A percentile compares a stretch with the other conserved stretches of the same genome.
Conservation (phyloP, 2,888 invertebrate genomes). For the Melikaiella ostensackeni region DNA sequence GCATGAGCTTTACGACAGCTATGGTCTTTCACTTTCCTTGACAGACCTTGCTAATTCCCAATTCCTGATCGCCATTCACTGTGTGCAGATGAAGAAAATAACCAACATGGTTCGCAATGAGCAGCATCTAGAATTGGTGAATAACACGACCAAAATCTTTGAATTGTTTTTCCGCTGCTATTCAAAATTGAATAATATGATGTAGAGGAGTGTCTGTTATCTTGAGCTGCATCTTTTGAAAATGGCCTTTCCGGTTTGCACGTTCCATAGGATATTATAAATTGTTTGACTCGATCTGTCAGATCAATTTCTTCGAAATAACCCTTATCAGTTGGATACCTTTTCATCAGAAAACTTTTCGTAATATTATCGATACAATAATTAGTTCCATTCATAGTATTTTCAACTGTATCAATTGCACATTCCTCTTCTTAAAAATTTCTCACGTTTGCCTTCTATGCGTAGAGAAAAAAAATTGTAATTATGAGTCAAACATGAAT, state of each 20-base stretch:
- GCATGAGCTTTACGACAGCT: too few relatives aligned
- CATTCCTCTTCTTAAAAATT: neutral
- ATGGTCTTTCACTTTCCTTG: too few relatives aligned
- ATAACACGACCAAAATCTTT: slow-evolving; percentile 18
- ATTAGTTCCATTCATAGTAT: neutral
- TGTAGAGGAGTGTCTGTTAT: slow-evolving; percentile 41
- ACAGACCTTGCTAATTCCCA: too few relatives aligned
- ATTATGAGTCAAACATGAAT: too few relatives aligned
- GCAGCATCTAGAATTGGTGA: slow-evolving; percentile 44
- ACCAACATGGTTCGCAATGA: slow-evolving; percentile 55
- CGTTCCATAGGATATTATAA: slow-evolving; percentile 42
- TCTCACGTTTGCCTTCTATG: too few relatives aligned
- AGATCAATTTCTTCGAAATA: slow-evolving; percentile 35
- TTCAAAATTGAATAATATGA: slow-evolving; percentile 36
- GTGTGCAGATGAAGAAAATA: slow-evolving; percentile 37
- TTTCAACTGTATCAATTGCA: neutral
- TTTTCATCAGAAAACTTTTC: neutral
- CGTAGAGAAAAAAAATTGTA: too few relatives aligned
- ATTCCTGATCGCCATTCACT: too few relatives aligned
- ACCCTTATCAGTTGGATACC: slow-evolving; percentile 40
- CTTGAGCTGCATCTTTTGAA: slow-evolving; percentile 4
- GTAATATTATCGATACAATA: neutral
- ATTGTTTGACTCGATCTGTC: slow-evolving; percentile 40
- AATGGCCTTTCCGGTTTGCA: slow-evolving; percentile 43
- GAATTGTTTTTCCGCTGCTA: slow-evolving; percentile 45